Evolutionary conservation across 2,113 vertebrate species (phyloP).

Genomic region (Prunella fulvescens): DNA sequence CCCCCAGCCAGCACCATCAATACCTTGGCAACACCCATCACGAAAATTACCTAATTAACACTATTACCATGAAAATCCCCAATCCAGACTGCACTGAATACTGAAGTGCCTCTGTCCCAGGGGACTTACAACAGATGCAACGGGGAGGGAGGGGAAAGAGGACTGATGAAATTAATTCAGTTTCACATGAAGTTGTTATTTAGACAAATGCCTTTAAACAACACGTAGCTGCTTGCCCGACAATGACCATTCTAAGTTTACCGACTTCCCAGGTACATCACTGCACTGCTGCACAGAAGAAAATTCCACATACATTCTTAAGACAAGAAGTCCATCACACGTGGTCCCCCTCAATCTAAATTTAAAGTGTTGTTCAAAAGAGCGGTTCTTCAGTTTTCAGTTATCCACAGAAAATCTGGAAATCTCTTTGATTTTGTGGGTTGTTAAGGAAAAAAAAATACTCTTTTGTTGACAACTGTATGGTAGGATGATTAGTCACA

Average conservation of each 20-base stretch:
- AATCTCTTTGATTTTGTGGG: background rate
- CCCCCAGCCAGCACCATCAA: background rate
- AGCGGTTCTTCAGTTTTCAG: background rate
- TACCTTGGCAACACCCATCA: background rate
- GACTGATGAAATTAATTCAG: background rate
- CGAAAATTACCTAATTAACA: background rate
- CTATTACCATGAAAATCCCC: background rate
- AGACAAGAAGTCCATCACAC: background rate
- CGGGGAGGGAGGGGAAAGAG: background rate
- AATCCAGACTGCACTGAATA: background rate
- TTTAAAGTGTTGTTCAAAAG: background rate
- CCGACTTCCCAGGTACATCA: accelerated
- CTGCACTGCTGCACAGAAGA: background rate
- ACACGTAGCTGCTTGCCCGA: accelerated
- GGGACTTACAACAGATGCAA: background rate
- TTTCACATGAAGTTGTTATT: background rate
- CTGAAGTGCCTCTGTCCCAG: background rate
- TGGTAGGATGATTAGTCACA: conserved; percentile 29
- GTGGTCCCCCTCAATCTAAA: background rate
- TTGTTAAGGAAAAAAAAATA: background rate
- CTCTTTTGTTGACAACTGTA: conserved; percentile 44
- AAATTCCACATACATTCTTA: background rate
- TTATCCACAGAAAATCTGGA: background rate
- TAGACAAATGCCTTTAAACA: background rate
- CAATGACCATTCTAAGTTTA: background rate